A percentile compares a stretch with the other conserved stretches of the same genome.
Evolutionary conservation across 1,140 invertebrate species (phyloP).

Genomic region (Ips nitidus): DNA sequence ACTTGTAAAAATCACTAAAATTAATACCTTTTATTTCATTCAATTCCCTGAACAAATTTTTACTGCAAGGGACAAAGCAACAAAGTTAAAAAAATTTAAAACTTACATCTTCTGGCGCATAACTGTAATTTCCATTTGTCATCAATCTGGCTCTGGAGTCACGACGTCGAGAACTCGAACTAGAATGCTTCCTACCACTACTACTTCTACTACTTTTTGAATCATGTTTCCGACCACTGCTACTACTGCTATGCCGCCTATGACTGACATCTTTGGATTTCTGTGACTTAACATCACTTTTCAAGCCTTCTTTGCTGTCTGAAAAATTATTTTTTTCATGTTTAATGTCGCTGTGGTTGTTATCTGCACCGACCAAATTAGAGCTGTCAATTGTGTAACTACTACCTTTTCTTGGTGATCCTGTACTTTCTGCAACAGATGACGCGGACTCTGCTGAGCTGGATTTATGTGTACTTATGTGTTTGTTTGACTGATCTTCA

Average conservation of each 20-base stretch:
- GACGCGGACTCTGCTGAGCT: conserved; percentile 38
- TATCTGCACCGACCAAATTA: conserved; percentile 37
- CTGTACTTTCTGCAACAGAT: conserved; percentile 25
- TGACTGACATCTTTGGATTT: conserved; percentile 35
- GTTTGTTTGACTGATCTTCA: conserved; percentile 46
- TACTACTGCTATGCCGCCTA: conserved; percentile 34
- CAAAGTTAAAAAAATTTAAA: background rate
- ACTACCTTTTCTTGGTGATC: conserved; percentile 43
- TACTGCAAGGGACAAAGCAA: too few relatives aligned
- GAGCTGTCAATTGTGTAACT: conserved; percentile 46
- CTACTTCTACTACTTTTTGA: conserved; percentile 34
- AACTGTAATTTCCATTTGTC: conserved; percentile 49
- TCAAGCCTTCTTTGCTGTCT: conserved; percentile 34
- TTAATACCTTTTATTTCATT: too few relatives aligned
- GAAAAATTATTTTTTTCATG: conserved; percentile 40
- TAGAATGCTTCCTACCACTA: conserved; percentile 36
- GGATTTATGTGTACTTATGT: conserved; percentile 38
- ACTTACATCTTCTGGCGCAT: conserved; percentile 49
- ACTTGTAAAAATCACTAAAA: too few relatives aligned
- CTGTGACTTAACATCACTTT: conserved; percentile 32
- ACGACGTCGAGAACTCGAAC: conserved; percentile 30
- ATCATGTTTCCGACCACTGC: conserved; percentile 28
- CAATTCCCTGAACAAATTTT: too few relatives aligned
- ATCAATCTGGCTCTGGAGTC: conserved; percentile 42
- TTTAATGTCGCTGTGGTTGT: conserved; percentile 35